Evolutionary conservation across 1,140 invertebrate genomes (phyloP), one percentile per base, ranked within the genome.

Genomic region (Camponotus floridanus): DNA sequence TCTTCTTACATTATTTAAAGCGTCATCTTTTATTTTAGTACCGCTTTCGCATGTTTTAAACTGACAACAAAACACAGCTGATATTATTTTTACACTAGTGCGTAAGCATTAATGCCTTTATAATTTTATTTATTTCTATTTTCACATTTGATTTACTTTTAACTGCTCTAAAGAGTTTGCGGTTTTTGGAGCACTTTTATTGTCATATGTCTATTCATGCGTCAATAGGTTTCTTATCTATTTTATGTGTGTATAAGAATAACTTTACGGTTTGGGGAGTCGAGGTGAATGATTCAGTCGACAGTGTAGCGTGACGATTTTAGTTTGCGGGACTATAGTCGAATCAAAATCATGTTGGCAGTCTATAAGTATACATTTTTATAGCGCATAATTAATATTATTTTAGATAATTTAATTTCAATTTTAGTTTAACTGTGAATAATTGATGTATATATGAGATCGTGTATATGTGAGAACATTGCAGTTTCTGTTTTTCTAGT

Each of bases 221-320:
- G 79, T 90, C 86, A 90, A 90, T 90, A 90, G 86, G 85, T 76
- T 83, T 59, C 86, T 90, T 90, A 90, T 90, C 89, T 87, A 73
- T 76, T 90, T 90, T 88, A 90, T 87, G 86, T 83, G 76, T 88
- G 83, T 78, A 65, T 87, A 90, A 90, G 88, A 90, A 90, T 90
- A 90, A 81, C 61, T 88, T 90, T 90, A 90, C 64, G 89, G 64
- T 71, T 76, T 51, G 48, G 65, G 86, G 18, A 61, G 36, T 26
- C 55, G 62, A 85, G 64, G 65, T 68, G 67, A 68, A 71, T 81
- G 64, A 86, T 86, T 86, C 68, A 48, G 21, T 18, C 31, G 42
- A 45, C 79, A 39, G 9, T 68, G 45, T 36, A 81, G 39, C 7
- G 48, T 71, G 55, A 73, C n/a, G 4, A 83, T 83, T 83, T 61